Evolutionary conservation across 2,888 invertebrate species (phyloP), one percentile per base, ranked within the genome.

Genomic region (Leptopilina myrica): DNA sequence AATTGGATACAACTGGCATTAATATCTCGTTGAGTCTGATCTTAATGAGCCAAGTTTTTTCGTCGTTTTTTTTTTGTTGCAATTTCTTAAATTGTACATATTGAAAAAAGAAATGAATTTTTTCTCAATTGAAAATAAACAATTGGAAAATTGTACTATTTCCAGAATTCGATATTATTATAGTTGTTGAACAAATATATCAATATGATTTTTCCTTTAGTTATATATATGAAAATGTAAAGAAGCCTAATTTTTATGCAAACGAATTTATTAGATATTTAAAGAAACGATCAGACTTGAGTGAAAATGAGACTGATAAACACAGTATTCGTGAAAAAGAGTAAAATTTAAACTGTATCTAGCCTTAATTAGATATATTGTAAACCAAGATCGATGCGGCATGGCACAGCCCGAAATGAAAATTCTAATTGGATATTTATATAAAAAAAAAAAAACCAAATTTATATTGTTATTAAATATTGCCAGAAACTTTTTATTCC

Each of bases 1-100:
- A 83, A 83, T 85, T 85, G 85, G 85, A 88, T 91, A 91, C 91
- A 90, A 91, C 91, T 91, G 91, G 91, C 91, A 91, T 91, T 91
- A 87, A 73, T 81, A 86, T 85, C 83, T 82, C 80, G 83, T 80
- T 82, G 83, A 79, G 85, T 85, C 82, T 83, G 86, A 82, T 81
- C 73, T 79, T 66, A 78, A 67, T 76, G 82, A 76, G 76, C 76
- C 53, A 64, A 12, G 46, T 56, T 56, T 33, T 53, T 49, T 49
- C 49, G 49, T 49, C 49, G 49, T 49, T 49, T 20, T 20, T 20
- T 20, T 20, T 20, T 49, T 49, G 14, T 33, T 40, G 3, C 11
- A 53, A 40, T 56, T 40, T 9, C 20, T 20, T 5, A 33, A 40
- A 69, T 69, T 69, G 33, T 64, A 49, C 7, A 49, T 11, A 49